These are phyloP conservation scores for Planiliza haematocheilus DNA, from an alignment of 2,113 vertebrate genomes.

Conservation along the genomic window DNA sequence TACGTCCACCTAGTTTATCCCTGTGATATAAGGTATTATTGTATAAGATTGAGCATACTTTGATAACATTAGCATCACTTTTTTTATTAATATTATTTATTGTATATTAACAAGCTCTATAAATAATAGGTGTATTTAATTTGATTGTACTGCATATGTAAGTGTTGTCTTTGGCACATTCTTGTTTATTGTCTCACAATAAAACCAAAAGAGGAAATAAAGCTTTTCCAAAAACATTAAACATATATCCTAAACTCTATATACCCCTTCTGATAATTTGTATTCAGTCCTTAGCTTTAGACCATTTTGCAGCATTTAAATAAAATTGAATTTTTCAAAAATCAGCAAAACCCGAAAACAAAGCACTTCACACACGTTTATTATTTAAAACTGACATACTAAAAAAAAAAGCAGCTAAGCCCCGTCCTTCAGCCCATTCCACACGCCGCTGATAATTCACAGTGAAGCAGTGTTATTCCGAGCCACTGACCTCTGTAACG, in stretches of 20 bases:
- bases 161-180: background rate
- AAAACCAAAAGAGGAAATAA: background rate
- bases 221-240: too few relatives aligned
- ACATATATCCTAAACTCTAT: too few relatives aligned
- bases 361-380: background rate
- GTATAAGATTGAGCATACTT: background rate
- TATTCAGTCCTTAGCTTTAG: background rate
- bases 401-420: constrained; percentile 1
- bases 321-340: background rate
- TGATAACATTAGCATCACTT: too few relatives aligned
- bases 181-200: background rate
- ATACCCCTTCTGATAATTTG: background rate
- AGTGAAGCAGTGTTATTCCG: constrained; percentile 16
- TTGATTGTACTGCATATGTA: background rate
- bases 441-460: constrained; percentile 6
- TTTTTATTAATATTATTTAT: too few relatives aligned
- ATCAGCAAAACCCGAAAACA: background rate
- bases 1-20: background rate
- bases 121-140: background rate
- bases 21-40: background rate
- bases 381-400: background rate
- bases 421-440: background rate
- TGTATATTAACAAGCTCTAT: background rate
- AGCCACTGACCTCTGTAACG: constrained; percentile 62
- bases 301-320: background rate